phyloP scores from a whole-genome alignment of 2,797 vertebrate species.

The Onychomys leucogaster region DNA sequence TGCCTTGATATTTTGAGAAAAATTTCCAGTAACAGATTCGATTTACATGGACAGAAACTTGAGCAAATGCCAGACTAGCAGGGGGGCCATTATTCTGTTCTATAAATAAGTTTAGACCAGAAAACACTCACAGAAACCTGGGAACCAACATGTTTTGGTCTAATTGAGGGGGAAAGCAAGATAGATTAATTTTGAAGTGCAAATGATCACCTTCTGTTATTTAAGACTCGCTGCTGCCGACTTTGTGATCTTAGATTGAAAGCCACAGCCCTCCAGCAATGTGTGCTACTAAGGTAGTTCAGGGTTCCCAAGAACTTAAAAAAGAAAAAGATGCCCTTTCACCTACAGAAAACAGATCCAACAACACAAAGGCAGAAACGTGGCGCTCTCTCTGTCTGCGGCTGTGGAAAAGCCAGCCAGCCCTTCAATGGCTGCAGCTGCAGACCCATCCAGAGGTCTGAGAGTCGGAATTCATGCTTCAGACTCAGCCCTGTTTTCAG shows the following conservation, averaged over 20 bases:
- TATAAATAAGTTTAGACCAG: slow-evolving; percentile 91
- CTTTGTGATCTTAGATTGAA: slow-evolving; percentile 85
- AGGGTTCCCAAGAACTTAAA: slow-evolving; percentile 46
- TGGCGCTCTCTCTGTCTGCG: slow-evolving; percentile 69
- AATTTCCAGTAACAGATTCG: slow-evolving; percentile 94
- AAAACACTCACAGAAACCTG: slow-evolving; percentile 88
- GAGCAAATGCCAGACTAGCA: slow-evolving; percentile 90
- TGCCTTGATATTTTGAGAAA: slow-evolving; percentile 95
- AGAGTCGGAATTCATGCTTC: slow-evolving; percentile 68
- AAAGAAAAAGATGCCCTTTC: neutral
- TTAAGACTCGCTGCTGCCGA: slow-evolving; percentile 84
- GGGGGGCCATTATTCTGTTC: slow-evolving; percentile 90
- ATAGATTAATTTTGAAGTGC: slow-evolving; percentile 90
- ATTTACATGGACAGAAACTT: slow-evolving; percentile 96
- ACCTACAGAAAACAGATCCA: slow-evolving; percentile 70
- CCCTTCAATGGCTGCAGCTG: slow-evolving; percentile 67
- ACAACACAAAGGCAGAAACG: slow-evolving; percentile 78
- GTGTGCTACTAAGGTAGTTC: neutral
- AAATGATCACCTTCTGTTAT: slow-evolving; percentile 91
- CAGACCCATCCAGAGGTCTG: slow-evolving; percentile 68
- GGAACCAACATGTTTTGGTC: slow-evolving; percentile 95
- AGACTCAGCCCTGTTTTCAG: slow-evolving; percentile 66
- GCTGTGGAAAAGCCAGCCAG: slow-evolving; percentile 68
- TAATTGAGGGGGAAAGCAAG: slow-evolving; percentile 90
- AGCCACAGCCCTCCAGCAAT: slow-evolving; percentile 75